These are phyloP conservation scores for Cossypha dichroa DNA, from an alignment of 2,797 vertebrate genomes.

Conservation along the genomic window DNA sequence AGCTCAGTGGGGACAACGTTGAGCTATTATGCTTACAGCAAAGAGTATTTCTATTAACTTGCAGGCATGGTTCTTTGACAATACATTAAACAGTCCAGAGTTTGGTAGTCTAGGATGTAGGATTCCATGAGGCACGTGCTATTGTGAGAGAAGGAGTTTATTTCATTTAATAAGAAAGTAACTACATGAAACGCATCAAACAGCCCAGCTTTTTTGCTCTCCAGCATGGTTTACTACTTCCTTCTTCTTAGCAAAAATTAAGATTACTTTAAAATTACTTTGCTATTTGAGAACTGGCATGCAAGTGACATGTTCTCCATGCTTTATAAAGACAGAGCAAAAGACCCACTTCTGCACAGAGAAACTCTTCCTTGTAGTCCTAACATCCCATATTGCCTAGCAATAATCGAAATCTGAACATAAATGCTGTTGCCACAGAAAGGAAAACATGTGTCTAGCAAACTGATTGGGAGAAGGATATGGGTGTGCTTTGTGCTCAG, in stretches of 20 bases:
- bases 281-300: not conserved
- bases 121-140: not conserved
- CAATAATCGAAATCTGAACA: not conserved
- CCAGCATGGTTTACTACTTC: not conserved
- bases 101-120: not conserved
- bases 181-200: not conserved
- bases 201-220: not conserved
- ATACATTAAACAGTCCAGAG: not conserved
- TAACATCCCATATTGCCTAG: not conserved
- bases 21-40: not conserved
- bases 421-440: not conserved
- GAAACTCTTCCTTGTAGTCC: not conserved
- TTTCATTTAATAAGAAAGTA: not conserved
- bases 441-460: not conserved
- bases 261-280: not conserved
- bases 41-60: not conserved
- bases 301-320: not conserved
- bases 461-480: not conserved
- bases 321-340: not conserved
- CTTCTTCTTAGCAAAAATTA: not conserved
- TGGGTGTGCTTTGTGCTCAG: not conserved
- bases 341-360: not conserved
- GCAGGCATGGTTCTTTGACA: not conserved
- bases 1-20: not conserved
- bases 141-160: not conserved